These are phyloP conservation scores for Penaeus chinensis DNA, from an alignment of 1,140 invertebrate species.

Conservation along the genomic window DNA sequence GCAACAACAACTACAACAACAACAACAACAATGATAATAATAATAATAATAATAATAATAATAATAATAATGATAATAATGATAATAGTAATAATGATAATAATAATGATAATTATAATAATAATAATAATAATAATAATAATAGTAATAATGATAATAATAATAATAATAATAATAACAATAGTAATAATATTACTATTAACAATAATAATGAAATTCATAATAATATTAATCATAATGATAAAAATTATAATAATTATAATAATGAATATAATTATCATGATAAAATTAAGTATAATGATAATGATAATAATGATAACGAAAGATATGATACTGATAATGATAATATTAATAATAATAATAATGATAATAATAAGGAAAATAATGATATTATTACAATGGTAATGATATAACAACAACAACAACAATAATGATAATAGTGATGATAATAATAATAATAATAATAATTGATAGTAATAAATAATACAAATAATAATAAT, in stretches of 20 bases:
- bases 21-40: background rate
- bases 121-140: slow-evolving; percentile 12
- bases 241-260: too few relatives aligned
- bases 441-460: slow-evolving; percentile 11
- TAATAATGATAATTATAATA: slow-evolving; percentile 8
- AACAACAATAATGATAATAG: slow-evolving; percentile 12
- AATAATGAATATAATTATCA: too few relatives aligned
- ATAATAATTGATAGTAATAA: background rate
- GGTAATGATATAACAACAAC: background rate
- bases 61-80: background rate
- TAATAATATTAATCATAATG: too few relatives aligned
- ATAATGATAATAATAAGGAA: background rate
- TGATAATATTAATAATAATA: background rate
- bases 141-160: slow-evolving; percentile 12
- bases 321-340: too few relatives aligned
- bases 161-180: slow-evolving; percentile 12
- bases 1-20: background rate
- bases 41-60: slow-evolving; percentile 6
- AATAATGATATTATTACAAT: too few relatives aligned
- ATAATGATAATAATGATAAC: too few relatives aligned
- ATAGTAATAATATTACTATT: background rate
- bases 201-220: too few relatives aligned
- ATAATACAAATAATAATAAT: background rate
- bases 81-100: slow-evolving; percentile 4
- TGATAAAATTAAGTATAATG: too few relatives aligned